These are phyloP conservation scores for Hoplostethus atlanticus DNA, from an alignment of 2,797 vertebrate genomes.

Conservation along the genomic window DNA sequence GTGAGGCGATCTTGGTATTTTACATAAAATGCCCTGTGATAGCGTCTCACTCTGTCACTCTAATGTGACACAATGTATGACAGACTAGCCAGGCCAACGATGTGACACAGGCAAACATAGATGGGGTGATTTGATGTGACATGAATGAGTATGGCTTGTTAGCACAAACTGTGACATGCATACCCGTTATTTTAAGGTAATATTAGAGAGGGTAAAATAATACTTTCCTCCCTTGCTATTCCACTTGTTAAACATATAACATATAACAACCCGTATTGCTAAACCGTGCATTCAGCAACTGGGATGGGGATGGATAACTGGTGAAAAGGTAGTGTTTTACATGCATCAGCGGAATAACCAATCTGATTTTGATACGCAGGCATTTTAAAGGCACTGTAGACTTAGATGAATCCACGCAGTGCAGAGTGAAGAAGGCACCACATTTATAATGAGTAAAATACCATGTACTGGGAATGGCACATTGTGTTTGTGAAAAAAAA, in stretches of 20 bases:
- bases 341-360: too few species aligned
- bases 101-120: neutral
- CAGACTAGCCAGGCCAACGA: neutral
- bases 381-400: neutral
- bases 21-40: conserved; percentile 7
- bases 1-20: conserved; percentile 3
- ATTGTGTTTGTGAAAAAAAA: too few species aligned
- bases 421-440: conserved; percentile 11
- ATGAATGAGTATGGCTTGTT: neutral
- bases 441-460: neutral
- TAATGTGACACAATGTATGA: neutral
- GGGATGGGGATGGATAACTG: too few species aligned
- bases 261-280: too few species aligned
- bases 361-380: too few species aligned
- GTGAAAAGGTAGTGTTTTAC: too few species aligned
- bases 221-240: too few species aligned
- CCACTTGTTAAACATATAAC: too few species aligned
- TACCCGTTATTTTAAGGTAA: neutral
- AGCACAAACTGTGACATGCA: neutral
- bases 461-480: too few species aligned
- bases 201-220: too few species aligned
- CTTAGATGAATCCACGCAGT: conserved; percentile 12
- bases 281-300: too few species aligned
- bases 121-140: neutral
- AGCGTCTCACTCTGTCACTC: neutral